These are phyloP conservation scores for Dendrocincla fuliginosa DNA, from an alignment of 2,797 vertebrate species.

Conservation along the genomic window DNA sequence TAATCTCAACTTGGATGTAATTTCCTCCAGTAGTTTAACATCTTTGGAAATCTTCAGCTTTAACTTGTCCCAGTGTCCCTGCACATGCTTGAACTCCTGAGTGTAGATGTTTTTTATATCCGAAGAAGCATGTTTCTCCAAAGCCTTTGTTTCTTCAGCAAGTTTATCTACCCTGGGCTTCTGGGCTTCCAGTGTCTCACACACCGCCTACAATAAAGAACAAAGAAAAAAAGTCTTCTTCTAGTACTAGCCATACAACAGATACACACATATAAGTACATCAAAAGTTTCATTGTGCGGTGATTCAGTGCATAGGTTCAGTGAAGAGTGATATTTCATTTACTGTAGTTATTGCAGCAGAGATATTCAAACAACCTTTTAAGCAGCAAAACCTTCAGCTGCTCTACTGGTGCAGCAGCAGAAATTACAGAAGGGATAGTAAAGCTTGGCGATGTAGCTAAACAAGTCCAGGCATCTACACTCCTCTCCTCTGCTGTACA, in stretches of 20 bases:
- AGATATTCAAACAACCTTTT: background rate
- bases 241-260: background rate
- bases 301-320: background rate
- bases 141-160: conserved; percentile 73
- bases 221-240: background rate
- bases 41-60: conserved; percentile 82
- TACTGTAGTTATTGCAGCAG: background rate
- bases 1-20: conserved; percentile 68
- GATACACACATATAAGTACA: background rate
- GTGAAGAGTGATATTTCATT: background rate
- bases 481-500: fast-evolving
- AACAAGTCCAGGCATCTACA: fast-evolving
- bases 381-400: background rate
- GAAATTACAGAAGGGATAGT: background rate
- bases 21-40: conserved; percentile 82
- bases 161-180: conserved; percentile 76
- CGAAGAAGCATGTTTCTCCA: conserved; percentile 60
- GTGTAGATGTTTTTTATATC: conserved; percentile 71
- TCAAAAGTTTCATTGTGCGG: background rate
- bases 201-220: conserved; percentile 73
- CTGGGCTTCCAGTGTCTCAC: conserved; percentile 84
- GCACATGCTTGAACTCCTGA: conserved; percentile 83
- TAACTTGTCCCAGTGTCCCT: conserved; percentile 84
- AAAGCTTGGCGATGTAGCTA: background rate
- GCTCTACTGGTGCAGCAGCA: background rate